Conservation (phyloP, 2,113 vertebrate genomes). For the Rhynchopsitta pachyrhyncha region DNA sequence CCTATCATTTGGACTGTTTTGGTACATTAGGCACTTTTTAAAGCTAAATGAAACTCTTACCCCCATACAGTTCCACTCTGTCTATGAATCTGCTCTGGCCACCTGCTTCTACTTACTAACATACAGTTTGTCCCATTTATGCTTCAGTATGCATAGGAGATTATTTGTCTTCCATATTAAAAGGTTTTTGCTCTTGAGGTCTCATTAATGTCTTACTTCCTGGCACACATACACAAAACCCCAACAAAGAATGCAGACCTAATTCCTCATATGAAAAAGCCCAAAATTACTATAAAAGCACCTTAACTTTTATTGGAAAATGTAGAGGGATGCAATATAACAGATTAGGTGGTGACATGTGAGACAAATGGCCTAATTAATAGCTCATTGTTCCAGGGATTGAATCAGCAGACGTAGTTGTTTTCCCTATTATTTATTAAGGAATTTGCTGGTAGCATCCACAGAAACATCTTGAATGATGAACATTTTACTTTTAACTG, state of each 20-base stretch:
- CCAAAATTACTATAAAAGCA: neutral
- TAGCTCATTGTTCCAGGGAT: neutral
- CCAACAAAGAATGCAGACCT: neutral
- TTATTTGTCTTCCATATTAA: neutral
- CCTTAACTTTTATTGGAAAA: neutral
- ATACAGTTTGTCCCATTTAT: constrained; percentile 39
- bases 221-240: neutral
- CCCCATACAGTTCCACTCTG: neutral
- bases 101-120: constrained; percentile 34
- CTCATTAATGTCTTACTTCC: neutral
- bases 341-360: neutral
- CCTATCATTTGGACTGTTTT: neutral
- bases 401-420: neutral
- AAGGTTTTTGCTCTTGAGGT: neutral
- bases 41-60: constrained; percentile 22
- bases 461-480: neutral
- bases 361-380: constrained; percentile 10
- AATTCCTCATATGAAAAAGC: neutral
- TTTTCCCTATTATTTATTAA: neutral
- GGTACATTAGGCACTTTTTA: neutral
- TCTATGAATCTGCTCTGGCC: constrained; percentile 36
- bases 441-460: neutral
- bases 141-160: neutral
- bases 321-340: neutral
- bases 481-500: neutral